Base-by-base conservation (phyloP, 2,797 vertebrate species). In the Enteromius anoplus region DNA sequence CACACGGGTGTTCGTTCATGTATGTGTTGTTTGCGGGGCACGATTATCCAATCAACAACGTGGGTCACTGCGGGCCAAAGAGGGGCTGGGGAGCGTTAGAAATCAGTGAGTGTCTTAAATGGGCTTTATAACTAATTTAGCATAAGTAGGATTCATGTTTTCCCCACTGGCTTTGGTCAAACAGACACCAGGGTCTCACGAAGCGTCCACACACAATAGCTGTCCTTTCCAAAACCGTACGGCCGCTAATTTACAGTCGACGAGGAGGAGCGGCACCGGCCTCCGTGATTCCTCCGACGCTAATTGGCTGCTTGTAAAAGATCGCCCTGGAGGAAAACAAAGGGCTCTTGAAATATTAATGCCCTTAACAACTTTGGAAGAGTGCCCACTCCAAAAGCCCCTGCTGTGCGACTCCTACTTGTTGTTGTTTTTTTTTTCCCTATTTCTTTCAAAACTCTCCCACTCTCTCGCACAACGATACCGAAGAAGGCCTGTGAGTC, bases 311-410 rank as follows among this genome's bases (percentile, higher is more conserved):
- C 90, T 88, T 91, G 90, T 93, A 94, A 95, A 89, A 86, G 88
- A 94, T 91, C 86, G 85, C 88, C 88, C 89, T 88, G 86, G 89
- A 90, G 88, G 92, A 91, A 91, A 94, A 92, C 88, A 84, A 92
- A 93, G 91, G 90, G 85, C 89, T 90, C 89, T 91, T 95, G 91
- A 95, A 95, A 96, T 95, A 95, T 94, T 94, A 92, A 95, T 94
- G 90, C 90, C 93, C 86, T 86, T 90, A 90, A 92, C 89, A 92
- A 89, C 86, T 91, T 89, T 92, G 86, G 86, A 89, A 87, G 86
- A 90, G 86, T 79, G 86, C 87, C 89, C 82, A 86, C 89, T 89
- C 83, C 88, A 85, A 86, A 86, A 85, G 76, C 83, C 85, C 86
- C 84, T 58, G 82, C 73, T 84, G 77, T 86, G 70, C 40, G 37